Evolutionary conservation across 2,113 vertebrate species (phyloP).

Genomic region (Chascanopsetta lugubris): DNA sequence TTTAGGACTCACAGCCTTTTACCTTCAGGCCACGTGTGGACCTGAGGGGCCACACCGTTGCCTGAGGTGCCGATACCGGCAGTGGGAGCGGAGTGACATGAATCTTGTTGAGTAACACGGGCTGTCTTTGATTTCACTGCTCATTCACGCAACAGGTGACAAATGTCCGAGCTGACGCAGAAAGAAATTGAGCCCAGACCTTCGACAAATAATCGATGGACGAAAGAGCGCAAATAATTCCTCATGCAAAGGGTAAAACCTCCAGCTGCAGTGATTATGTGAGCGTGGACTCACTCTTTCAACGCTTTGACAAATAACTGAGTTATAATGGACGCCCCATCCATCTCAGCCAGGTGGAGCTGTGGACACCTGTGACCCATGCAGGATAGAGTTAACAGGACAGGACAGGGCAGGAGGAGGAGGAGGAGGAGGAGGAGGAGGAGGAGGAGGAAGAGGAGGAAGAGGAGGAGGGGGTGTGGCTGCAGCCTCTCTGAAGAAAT

Average conservation of each 20-base stretch:
- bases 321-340: background rate
- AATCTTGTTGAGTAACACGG: too few species aligned
- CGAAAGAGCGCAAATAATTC: background rate
- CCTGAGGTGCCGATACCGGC: too few species aligned
- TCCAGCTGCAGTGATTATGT: too few species aligned
- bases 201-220: background rate
- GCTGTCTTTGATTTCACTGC: too few species aligned
- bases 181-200: background rate
- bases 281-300: too few species aligned
- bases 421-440: background rate
- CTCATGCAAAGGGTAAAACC: background rate
- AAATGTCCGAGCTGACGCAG: background rate
- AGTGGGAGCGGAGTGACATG: too few species aligned
- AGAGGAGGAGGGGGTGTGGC: conserved; percentile 50
- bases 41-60: too few species aligned
- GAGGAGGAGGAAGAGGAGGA: conserved; percentile 11
- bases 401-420: background rate
- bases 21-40: too few species aligned
- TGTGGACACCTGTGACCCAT: conserved; percentile 14
- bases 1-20: too few species aligned
- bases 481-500: too few species aligned
- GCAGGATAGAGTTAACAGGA: background rate
- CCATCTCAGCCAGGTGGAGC: background rate
- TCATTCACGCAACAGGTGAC: too few species aligned
- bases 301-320: background rate